phyloP scores from a whole-genome alignment of 2,113 vertebrate genomes.

The Aplodontia rufa region DNA sequence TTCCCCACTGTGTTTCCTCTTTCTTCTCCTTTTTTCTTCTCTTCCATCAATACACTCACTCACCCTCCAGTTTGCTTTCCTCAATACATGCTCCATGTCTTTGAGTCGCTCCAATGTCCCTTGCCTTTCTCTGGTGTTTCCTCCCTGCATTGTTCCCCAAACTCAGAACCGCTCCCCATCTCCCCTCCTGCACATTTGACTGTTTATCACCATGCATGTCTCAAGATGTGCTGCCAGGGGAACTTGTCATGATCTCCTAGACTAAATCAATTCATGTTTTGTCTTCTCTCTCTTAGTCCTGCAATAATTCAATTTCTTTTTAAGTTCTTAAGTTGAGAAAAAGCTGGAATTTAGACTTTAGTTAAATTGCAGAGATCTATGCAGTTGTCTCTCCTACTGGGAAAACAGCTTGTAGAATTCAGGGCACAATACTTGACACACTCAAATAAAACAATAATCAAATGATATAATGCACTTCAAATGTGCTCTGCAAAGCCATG shows the following conservation, averaged over 20 bases:
- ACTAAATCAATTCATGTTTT: constrained; percentile 17
- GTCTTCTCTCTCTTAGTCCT: neutral
- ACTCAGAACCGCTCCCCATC: neutral
- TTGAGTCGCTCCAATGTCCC: neutral
- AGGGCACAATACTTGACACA: neutral
- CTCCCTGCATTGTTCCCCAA: neutral
- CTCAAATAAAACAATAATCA: constrained; percentile 24
- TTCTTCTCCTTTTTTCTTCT: neutral
- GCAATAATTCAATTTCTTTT: neutral
- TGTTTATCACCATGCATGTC: neutral
- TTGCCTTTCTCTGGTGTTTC: neutral
- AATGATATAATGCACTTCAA: neutral
- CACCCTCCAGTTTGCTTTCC: neutral
- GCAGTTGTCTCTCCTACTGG: neutral
- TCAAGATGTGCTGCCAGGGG: neutral
- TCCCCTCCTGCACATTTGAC: neutral
- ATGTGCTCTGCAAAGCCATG: neutral
- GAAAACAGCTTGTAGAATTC: neutral
- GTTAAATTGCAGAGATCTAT: neutral
- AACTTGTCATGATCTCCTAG: neutral
- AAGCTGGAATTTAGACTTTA: neutral
- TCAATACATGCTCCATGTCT: neutral
- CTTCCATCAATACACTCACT: neutral
- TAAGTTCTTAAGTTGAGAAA: constrained; percentile 16
- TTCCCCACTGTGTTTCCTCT: neutral